Base-by-base conservation (phyloP, 2,888 invertebrate genomes). In the Leucophenga maculata region DNA sequence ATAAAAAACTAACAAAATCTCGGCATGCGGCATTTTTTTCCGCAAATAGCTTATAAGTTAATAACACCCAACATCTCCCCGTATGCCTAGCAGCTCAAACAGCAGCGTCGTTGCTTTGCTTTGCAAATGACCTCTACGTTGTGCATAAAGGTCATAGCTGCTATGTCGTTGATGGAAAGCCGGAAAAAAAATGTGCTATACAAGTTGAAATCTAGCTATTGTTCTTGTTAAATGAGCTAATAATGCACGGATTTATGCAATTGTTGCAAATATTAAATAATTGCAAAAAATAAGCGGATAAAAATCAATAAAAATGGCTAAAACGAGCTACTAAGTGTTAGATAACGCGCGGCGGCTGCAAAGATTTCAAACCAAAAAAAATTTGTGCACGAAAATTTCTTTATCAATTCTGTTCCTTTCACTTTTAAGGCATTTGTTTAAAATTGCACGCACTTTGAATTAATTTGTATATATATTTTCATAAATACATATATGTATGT, bases 121-220 rank as follows among this genome's bases (percentile, higher is more conserved):
- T 39, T 39, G 8, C 39, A 26, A 68, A 82, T 82, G 86, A 86
- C 85, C 85, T 86, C 86, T 86, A 84, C 74, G 72, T 62, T 67
- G 69, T 70, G 66, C 68, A 60, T 80, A 78, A 80, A 86, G 85
- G 85, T 86, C 85, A 83, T 65, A 77, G 70, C 65, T 72, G 73
- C 76, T 74, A 50, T 67, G 18, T 65, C 39, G 39, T 8, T 39
- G 69, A 65, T 22, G 50, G 13, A 67, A 64, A 69, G 62, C 72
- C 72, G 73, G 60, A 75, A 68, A 72, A 70, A 11, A 18, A 54
- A 71, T 57, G n/a, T 32, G 39, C 59, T n/a, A 60, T 13, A 52
- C 59, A 32, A 52, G 46, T 46, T 64, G 9, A 31, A 60, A 60
- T 72, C 6, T 6, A 6, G 22, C 46, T 44, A 14, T 31, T 22